A percentile compares a stretch with the other conserved stretches of the same genome.
Evolutionary conservation across 1,140 invertebrate species (phyloP).

Genomic region (Drosophila kanapiae): DNA sequence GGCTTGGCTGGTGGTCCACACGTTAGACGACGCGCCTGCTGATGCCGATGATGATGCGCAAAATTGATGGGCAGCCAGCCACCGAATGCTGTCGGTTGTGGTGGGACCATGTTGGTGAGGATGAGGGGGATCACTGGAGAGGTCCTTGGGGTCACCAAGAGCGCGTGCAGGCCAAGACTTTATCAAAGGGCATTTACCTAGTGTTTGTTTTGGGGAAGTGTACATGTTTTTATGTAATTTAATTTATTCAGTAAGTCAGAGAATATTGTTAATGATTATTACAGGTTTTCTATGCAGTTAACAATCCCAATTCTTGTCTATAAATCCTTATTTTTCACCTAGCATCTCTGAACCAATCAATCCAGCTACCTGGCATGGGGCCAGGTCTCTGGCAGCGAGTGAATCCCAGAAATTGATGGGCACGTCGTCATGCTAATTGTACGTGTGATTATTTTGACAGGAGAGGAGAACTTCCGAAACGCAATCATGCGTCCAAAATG

Average conservation of each 20-base stretch:
- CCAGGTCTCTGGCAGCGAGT: conserved; percentile 6
- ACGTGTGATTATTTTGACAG: conserved; percentile 84
- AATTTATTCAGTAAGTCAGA: not conserved
- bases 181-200: not conserved
- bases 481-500: conserved; percentile 83
- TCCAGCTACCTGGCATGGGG: conserved; percentile 26
- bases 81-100: conserved; percentile 50
- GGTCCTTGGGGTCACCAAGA: conserved; percentile 1
- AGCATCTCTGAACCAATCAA: conserved; percentile 17
- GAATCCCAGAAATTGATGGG: conserved; percentile 66
- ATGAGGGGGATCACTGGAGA: not conserved
- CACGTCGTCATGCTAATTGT: conserved; percentile 82
- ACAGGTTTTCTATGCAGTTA: not conserved
- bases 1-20: conserved; percentile 76
- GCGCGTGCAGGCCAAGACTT: not conserved
- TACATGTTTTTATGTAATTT: no score
- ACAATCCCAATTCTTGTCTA: no score
- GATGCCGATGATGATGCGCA: conserved; percentile 71
- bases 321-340: no score
- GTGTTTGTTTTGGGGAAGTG: not conserved
- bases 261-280: not conserved
- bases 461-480: conserved; percentile 37
- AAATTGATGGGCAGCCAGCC: conserved; percentile 73
- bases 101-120: not conserved
- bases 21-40: conserved; percentile 61